Conservation (phyloP, 1,140 invertebrate genomes). For the Epicauta chinensis region DNA sequence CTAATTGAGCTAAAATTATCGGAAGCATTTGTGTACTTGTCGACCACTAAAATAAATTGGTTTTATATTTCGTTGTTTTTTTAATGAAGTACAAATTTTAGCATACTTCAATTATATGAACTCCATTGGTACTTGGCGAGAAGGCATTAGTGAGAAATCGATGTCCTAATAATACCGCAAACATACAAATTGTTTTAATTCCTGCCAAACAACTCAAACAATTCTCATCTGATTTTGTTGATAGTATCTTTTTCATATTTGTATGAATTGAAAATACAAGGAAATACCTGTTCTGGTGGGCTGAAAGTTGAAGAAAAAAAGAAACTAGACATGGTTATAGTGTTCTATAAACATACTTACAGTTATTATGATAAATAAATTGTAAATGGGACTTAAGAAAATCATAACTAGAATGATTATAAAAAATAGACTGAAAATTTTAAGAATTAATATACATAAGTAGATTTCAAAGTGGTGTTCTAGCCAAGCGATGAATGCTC, state of each 20-base stretch:
- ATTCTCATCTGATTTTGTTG: constrained; percentile 21
- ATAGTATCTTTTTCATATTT: constrained; percentile 36
- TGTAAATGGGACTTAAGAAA: constrained; percentile 17
- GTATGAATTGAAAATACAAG: constrained; percentile 39
- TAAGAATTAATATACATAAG: constrained; percentile 4
- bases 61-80: background rate
- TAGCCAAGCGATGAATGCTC: too few relatives aligned
- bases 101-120: constrained; percentile 18
- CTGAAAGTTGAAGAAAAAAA: too few relatives aligned
- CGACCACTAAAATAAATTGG: constrained; percentile 37
- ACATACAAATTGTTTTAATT: constrained; percentile 55
- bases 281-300: constrained; percentile 22
- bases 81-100: background rate
- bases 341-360: too few relatives aligned
- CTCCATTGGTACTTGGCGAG: constrained; percentile 19
- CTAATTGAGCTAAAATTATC: constrained; percentile 41
- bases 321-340: too few relatives aligned
- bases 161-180: constrained; percentile 64
- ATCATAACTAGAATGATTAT: constrained; percentile 5
- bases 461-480: constrained; percentile 1
- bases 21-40: constrained; percentile 30
- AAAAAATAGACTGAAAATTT: constrained; percentile 18
- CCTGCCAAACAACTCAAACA: constrained; percentile 48
- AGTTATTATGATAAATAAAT: constrained; percentile 9
- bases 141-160: constrained; percentile 28